Base-by-base conservation (phyloP, 2,888 invertebrate species). In the Dermolepida albohirtum region DNA sequence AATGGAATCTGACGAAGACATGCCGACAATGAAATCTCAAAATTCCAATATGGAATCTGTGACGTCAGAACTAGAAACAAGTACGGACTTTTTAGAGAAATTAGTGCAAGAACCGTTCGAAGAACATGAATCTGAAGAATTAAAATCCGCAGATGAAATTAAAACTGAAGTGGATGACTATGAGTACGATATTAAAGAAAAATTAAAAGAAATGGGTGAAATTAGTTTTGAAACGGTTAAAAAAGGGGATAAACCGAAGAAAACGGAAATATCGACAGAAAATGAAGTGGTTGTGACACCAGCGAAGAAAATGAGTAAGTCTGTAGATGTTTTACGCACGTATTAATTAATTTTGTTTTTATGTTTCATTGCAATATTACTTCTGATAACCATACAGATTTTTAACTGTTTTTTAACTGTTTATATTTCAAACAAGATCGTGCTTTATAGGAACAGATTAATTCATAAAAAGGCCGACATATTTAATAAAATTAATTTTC, bases 271-370 rank as follows among this genome's bases (percentile, higher is more conserved):
- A 77, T 88, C 66, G 89, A 90, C 83, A 86, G 95, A 82, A 86
- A 95, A 71, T 88, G 93, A 78, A 93, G 95, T 83, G 91, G 95
- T 78, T 86, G 96, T 77, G 91, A 95, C 85, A 92, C 78, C 81
- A 6, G 78, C 82, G 6, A 82, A 81, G 68, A 83, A 83, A 71
- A 72, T 77, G 52, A 78, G 78, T 74, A 75, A 78, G 65, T 66
- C 64, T 34, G 12, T 34, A 39, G 34, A 34, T 34, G 10, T 7
- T 34, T 34, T 22, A 22, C 1, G n/a, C n/a, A n/a, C 6, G 29
- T 29, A 29, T 6, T 29, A 5, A 5, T 29, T 29, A 5, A 29
- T 29, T 6, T 29, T 29, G 6, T 29, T 6, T 29, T 29, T 6
- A 5, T 29, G 29, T 29, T 29, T 29, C 6, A 29, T 29, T 29